Evolutionary conservation across 1,140 invertebrate genomes (phyloP).

Genomic region (Caerostris darwini): DNA sequence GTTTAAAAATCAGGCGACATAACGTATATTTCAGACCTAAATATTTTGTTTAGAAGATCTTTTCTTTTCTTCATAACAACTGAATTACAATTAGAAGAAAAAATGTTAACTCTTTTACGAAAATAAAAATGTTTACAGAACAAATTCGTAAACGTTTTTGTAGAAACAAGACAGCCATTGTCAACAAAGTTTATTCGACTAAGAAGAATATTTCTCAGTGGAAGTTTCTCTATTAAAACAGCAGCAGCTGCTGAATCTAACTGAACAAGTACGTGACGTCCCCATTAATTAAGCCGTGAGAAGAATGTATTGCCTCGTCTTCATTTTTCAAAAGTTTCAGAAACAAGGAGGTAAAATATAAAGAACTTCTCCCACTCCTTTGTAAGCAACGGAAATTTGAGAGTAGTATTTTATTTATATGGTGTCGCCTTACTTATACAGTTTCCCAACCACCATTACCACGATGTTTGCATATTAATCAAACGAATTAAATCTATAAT

Average conservation of each 20-base stretch:
- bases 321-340: constrained; percentile 23
- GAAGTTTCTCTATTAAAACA: not conserved
- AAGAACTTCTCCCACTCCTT: not conserved
- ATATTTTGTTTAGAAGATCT: no score
- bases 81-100: no score
- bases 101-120: no score
- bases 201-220: not conserved
- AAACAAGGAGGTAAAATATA: not conserved
- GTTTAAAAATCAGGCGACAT: no score
- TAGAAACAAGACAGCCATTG: not conserved
- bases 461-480: no score
- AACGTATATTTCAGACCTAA: no score
- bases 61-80: no score
- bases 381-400: not conserved
- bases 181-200: not conserved
- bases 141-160: not conserved
- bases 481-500: no score
- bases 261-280: not conserved
- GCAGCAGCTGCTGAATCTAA: not conserved
- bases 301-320: constrained; percentile 11
- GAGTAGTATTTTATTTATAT: no score
- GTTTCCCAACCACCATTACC: no score
- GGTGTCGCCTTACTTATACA: no score
- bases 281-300: constrained; percentile 9
- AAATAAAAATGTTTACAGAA: not conserved